Base-by-base conservation (phyloP, 2,888 invertebrate species). In the Bombylius discolor region DNA sequence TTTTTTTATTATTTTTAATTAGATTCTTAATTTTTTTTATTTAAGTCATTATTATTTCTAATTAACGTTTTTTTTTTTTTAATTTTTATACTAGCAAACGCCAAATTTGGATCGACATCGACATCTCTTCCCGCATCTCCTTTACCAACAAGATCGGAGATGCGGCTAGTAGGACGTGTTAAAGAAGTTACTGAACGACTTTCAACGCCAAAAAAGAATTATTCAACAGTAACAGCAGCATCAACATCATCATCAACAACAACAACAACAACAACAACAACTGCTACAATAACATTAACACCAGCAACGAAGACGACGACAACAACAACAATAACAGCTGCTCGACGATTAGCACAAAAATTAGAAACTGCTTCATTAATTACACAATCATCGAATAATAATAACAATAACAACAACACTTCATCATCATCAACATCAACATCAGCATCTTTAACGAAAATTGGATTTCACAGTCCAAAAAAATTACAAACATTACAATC, bases 111-210 rank as follows among this genome's bases (percentile, higher is more conserved):
- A 55, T 12, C 48, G 36, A 13, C 39, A 31, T 49, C 52, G 5
- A 31, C 51, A 54, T 49, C 47, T 39, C 39, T 46, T 46, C 55
- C 55, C 23, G 55, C 47, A 51, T 51, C 55, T 7, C 55, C 49
- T 9, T 14, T 53, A 11, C 45, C 49, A 4, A 39, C 53, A 44
- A 42, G 55, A 45, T 50, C 62, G 56, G 65, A 73, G 61, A 68
- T 74, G 63, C 70, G 76, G 69, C 70, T 77, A 72, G 75, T 74
- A 59, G 72, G 71, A 62, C 71, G 76, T 39, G 71, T 76, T 12
- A 70, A 72, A 50, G 75, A 76, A 63, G 75, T 74, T 58, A 71
- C 74, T 57, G 68, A 74, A 65, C 68, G 75, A 64, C 66, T 73
- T 62, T 67, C 72, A 62, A 66, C 70, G 59, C 72, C 73, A 60